Percentiles rank a stretch among this genome's conserved stretches.
Conservation (phyloP, 1,140 invertebrate species). For the Idris sp. region DNA sequence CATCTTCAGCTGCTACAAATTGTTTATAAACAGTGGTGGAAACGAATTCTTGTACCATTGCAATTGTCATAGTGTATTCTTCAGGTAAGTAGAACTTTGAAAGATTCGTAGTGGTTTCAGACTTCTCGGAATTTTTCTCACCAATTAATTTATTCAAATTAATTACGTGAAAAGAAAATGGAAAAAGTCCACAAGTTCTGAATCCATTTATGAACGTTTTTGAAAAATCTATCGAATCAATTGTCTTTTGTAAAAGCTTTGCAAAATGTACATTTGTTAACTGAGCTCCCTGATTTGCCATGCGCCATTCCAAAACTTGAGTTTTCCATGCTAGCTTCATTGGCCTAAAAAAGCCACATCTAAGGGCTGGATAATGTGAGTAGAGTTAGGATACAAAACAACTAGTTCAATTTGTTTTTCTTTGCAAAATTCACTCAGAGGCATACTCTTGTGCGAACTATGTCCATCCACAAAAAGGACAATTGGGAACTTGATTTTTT, state of each 20-base stretch:
- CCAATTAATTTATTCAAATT: too few species aligned
- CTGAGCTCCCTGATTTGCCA: slow-evolving; percentile 4
- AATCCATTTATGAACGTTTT: slow-evolving; percentile 5
- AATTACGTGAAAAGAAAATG: slow-evolving; percentile 6
- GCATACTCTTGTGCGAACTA: slow-evolving; percentile 2
- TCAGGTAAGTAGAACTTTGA: too few species aligned
- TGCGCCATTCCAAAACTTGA: slow-evolving; percentile 1
- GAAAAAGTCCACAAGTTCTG: slow-evolving; percentile 6
- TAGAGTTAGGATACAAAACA: too few species aligned
- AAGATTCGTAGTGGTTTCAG: too few species aligned
- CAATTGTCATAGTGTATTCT: too few species aligned
- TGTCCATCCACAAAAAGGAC: slow-evolving; percentile 7
- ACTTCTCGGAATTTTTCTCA: too few species aligned
- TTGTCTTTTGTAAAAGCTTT: neutral
- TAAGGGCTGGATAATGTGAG: too few species aligned
- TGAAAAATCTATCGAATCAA: neutral
- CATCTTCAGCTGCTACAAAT: too few species aligned
- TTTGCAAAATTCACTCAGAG: slow-evolving; percentile 6
- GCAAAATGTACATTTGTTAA: slow-evolving; percentile 1
- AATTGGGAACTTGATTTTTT: neutral
- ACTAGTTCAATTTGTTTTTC: slow-evolving; percentile 1
- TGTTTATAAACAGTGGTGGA: too few species aligned
- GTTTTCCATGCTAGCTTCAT: slow-evolving; percentile 1
- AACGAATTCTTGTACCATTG: too few species aligned
- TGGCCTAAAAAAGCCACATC: neutral